Evolutionary conservation across 2,797 vertebrate genomes (phyloP).

Genomic region (Sebastes matsubarae): DNA sequence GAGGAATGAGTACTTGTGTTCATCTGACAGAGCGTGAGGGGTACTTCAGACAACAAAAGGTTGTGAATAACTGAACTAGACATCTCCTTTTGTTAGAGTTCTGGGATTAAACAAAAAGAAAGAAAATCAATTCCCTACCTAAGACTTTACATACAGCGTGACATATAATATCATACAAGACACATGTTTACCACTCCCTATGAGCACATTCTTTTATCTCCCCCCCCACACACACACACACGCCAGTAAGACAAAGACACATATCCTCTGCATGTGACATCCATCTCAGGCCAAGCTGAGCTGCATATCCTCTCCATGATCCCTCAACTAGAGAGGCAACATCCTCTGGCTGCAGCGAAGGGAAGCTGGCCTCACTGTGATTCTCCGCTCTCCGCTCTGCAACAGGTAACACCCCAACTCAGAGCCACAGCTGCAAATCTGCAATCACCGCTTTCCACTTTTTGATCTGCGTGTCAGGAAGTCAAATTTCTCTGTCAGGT

Average conservation of each 20-base stretch:
- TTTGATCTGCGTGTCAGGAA: background rate
- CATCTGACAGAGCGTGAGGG: no score
- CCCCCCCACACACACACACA: slow-evolving; percentile 10
- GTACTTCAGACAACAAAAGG: background rate
- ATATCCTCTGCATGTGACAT: slow-evolving; percentile 74
- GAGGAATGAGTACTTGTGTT: no score
- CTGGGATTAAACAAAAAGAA: no score
- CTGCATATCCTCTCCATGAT: slow-evolving; percentile 71
- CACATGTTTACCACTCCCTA: background rate
- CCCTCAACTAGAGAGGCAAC: slow-evolving; percentile 55
- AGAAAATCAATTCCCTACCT: background rate
- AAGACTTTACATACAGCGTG: background rate
- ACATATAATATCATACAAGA: background rate
- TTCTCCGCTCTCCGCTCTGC: slow-evolving; percentile 43
- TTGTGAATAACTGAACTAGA: background rate
- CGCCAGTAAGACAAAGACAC: slow-evolving; percentile 54
- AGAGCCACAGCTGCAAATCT: background rate
- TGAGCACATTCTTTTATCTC: background rate
- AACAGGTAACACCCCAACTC: slow-evolving; percentile 68
- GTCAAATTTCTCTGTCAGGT: background rate
- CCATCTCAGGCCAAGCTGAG: slow-evolving; percentile 53
- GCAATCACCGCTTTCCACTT: background rate
- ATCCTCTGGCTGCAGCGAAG: slow-evolving; percentile 66
- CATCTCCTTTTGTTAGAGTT: no score
- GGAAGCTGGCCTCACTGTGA: slow-evolving; percentile 65